Conservation (phyloP, 2,888 invertebrate genomes). For the Elegia similella region DNA sequence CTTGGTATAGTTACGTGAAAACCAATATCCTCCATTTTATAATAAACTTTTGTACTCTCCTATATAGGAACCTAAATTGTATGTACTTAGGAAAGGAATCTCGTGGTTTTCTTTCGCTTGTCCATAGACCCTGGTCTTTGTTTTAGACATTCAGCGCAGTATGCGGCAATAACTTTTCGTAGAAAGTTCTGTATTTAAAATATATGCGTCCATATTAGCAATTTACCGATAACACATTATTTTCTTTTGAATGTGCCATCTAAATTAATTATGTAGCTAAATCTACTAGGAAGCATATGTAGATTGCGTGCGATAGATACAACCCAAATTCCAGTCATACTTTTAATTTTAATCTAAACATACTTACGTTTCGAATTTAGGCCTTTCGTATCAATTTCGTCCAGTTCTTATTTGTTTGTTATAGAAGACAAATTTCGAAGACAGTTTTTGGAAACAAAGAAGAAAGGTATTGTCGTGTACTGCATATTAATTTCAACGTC, state of each 20-base stretch:
- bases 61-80: conserved; percentile 35
- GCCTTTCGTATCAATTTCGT: too few species aligned
- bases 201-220: not conserved
- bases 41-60: conserved; percentile 46
- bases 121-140: conserved; percentile 15
- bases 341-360: too few species aligned
- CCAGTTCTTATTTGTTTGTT: too few species aligned
- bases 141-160: conserved; percentile 18
- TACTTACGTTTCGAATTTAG: too few species aligned
- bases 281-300: too few species aligned
- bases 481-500: not conserved
- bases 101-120: conserved; percentile 43
- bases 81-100: conserved; percentile 46
- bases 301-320: too few species aligned
- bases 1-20: conserved; percentile 37
- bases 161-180: conserved; percentile 7
- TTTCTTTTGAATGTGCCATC: too few species aligned
- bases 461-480: not conserved
- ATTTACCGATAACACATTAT: not conserved
- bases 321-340: too few species aligned
- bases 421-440: too few species aligned
- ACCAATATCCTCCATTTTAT: conserved; percentile 54
- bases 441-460: conserved; percentile 2
- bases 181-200: not conserved
- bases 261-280: too few species aligned